Evolutionary conservation across 2,888 invertebrate species (phyloP), one percentile per base, ranked within the genome.

Genomic region (Holacanthella duospinosa): DNA sequence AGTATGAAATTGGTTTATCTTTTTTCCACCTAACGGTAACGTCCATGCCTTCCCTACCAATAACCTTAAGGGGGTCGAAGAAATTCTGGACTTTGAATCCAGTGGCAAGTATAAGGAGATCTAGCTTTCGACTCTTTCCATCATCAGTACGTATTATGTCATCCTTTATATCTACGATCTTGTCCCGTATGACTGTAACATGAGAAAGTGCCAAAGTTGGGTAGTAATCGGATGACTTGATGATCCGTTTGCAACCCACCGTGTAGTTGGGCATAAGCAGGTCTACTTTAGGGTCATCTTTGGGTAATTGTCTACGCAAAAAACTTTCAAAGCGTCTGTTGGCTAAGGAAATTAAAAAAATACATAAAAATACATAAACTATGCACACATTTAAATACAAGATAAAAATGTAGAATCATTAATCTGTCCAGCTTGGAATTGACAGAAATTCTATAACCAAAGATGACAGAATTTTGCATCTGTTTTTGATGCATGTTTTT

Each of bases 31-130:
- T 48, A 9, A 58, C 26, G 6, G 70, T 24, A 19, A 70, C 29
- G 25, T 68, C 62, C 26, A 21, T 12, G 2, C 62, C 65, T 25
- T 61, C 56, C 29, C 43, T 64, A 12, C 58, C 68, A n/a, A 6
- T 48, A 28, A 71, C 61, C 43, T 66, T 48, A 53, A 71, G 16
- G 6, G 69, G 69, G 19, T 61, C 61, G 62, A 67, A 71, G 28
- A 57, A 70, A 27, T 71, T 69, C 29, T 69, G 68, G 1, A 68
- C 66, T 58, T 64, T 60, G 54, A 68, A 71, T 28, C 71, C 71
- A 12, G 71, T 71, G 1, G 69, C 69, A 0, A 69, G 59, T 2
- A 71, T 68, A 16, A 71, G 60, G 12, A 71, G 43, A 21, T 59
- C 59, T 2, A 59, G 29, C 25, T 44, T 25, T 44, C 44, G 29